A percentile compares a stretch with the other conserved stretches of the same genome.
Evolutionary conservation across 2,797 vertebrate species (phyloP).

Genomic region (Anableps anableps): DNA sequence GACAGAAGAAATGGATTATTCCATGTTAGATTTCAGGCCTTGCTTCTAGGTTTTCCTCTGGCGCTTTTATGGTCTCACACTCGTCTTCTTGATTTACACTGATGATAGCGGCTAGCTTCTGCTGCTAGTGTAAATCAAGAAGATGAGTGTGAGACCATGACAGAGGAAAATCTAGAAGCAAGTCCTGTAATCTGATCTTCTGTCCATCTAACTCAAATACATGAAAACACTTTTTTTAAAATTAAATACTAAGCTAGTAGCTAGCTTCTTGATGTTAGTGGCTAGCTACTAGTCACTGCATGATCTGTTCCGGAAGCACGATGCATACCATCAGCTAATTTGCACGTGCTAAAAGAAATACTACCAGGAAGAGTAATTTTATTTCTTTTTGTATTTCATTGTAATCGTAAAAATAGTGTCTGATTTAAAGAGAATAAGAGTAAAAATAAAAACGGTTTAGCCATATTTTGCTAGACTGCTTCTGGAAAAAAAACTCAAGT

Average conservation of each 20-base stretch:
- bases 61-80: not conserved
- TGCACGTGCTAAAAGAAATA: too few relatives aligned
- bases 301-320: too few relatives aligned
- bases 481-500: too few relatives aligned
- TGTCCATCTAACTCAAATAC: not conserved
- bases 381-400: too few relatives aligned
- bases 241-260: not conserved
- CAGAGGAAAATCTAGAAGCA: constrained; percentile 1
- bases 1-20: not conserved
- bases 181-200: not conserved
- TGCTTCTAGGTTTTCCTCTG: not conserved
- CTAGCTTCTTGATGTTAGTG: not conserved
- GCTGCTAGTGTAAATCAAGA: constrained; percentile 1
- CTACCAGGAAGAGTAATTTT: too few relatives aligned
- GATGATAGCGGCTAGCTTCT: not conserved
- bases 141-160: not conserved
- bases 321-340: too few relatives aligned
- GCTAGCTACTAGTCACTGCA: not conserved
- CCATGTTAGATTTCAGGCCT: not conserved
- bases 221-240: not conserved
- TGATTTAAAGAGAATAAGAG: too few relatives aligned
- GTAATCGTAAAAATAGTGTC: too few relatives aligned
- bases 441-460: too few relatives aligned
- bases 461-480: too few relatives aligned
- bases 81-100: not conserved